phyloP scores from a whole-genome alignment of 2,113 vertebrate genomes.

The Dicaeum eximium region DNA sequence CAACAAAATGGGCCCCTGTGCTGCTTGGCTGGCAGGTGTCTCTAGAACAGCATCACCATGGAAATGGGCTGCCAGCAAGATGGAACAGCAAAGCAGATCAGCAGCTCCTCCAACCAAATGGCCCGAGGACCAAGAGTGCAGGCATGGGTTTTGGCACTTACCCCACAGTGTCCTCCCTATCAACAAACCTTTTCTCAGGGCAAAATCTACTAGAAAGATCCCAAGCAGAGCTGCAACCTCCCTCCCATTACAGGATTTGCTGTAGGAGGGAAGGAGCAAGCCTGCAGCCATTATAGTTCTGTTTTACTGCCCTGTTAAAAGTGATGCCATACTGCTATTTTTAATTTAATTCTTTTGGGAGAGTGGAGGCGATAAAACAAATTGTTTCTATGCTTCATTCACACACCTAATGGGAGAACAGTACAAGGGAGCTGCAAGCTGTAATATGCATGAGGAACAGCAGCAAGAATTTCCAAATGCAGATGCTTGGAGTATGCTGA shows the following conservation, averaged over 20 bases:
- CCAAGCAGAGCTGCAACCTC: neutral
- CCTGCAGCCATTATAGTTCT: neutral
- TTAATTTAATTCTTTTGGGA: conserved; percentile 21
- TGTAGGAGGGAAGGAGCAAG: neutral
- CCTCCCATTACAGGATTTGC: neutral
- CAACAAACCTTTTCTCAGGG: neutral
- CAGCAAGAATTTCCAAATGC: neutral
- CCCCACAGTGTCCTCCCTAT: neutral
- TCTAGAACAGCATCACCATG: neutral
- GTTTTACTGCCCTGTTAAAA: neutral
- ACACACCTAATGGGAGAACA: neutral
- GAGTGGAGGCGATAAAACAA: neutral
- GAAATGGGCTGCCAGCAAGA: neutral
- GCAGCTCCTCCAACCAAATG: neutral
- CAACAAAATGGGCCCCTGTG: neutral
- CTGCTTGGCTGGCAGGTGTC: neutral
- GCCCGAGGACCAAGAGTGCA: neutral
- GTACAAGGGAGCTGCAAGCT: neutral
- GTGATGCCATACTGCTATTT: neutral
- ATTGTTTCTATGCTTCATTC: conserved; percentile 19
- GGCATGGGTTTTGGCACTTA: neutral
- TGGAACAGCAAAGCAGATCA: neutral
- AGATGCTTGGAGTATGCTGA: neutral
- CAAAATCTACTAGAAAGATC: neutral
- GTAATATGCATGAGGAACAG: neutral